Conservation (phyloP, 2,797 vertebrate species). For the Anguilla pacifica region DNA sequence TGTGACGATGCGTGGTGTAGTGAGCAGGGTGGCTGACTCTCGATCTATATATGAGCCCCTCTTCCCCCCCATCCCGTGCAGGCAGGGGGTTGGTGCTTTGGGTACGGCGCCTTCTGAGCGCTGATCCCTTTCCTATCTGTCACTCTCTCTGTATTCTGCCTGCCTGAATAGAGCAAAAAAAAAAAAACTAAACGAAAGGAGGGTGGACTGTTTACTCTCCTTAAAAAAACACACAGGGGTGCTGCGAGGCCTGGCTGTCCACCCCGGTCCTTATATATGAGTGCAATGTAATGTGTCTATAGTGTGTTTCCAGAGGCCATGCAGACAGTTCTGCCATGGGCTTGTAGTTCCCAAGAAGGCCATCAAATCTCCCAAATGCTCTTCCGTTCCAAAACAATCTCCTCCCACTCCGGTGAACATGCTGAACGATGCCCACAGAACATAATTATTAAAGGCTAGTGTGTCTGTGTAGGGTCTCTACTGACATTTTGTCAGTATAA, state of each 20-base stretch:
- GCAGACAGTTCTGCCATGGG: not conserved
- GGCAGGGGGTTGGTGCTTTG: not conserved
- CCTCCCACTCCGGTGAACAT: constrained; percentile 7
- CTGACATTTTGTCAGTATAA: not conserved
- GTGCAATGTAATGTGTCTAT: not conserved
- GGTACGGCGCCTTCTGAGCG: not conserved
- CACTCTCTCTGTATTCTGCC: not conserved
- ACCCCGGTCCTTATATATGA: not conserved
- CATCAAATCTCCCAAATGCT: constrained; percentile 53
- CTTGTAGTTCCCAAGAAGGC: not conserved
- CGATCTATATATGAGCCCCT: not conserved
- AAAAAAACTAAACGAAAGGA: not conserved
- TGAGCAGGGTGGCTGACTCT: not conserved
- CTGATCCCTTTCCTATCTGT: not conserved
- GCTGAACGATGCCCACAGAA: not conserved
- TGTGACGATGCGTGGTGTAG: not conserved
- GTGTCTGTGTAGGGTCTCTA: not conserved
- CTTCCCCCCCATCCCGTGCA: not conserved
- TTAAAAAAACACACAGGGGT: not conserved
- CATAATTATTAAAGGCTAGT: not conserved
- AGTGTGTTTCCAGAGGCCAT: not conserved
- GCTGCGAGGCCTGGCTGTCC: not conserved
- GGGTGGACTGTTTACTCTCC: no score
- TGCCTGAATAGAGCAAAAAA: not conserved
- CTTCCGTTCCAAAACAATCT: constrained; percentile 52